Conservation (phyloP, 2,888 invertebrate genomes). For the Actias luna region DNA sequence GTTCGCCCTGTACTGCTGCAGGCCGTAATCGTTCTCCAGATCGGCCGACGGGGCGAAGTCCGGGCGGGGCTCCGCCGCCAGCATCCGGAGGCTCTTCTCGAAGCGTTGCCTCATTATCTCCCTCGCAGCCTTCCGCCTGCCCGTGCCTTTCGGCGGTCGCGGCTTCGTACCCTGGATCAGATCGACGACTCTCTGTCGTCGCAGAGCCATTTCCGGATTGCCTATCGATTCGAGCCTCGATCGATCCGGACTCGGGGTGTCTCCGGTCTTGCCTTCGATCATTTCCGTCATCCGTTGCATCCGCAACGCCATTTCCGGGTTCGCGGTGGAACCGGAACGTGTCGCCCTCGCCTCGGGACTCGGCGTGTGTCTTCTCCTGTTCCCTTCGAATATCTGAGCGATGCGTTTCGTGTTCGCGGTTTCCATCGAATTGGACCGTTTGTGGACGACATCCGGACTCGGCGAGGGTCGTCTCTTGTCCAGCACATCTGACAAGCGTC, state of each 20-base stretch:
- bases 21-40: constrained; percentile 89
- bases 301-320: constrained; percentile 55
- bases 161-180: constrained; percentile 53
- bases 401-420: constrained; percentile 55
- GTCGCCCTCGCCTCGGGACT: constrained; percentile 51
- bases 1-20: constrained; percentile 92
- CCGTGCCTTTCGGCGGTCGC: constrained; percentile 45
- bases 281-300: constrained; percentile 65
- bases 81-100: constrained; percentile 93
- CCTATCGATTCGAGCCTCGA: constrained; percentile 54
- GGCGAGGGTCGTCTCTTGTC: constrained; percentile 45
- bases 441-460: constrained; percentile 47
- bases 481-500: constrained; percentile 19
- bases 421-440: constrained; percentile 57
- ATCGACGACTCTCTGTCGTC: constrained; percentile 59
- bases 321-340: constrained; percentile 49
- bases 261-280: constrained; percentile 59
- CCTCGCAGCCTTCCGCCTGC: constrained; percentile 60
- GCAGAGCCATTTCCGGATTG: constrained; percentile 59
- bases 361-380: constrained; percentile 51
- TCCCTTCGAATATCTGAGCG: constrained; percentile 60
- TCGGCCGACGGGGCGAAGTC: constrained; percentile 83
- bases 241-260: constrained; percentile 56
- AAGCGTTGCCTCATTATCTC: constrained; percentile 90
- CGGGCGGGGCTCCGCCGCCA: constrained; percentile 88